These are phyloP conservation scores for Trissolcus japonicus DNA, from an alignment of 2,888 invertebrate species.

Conservation along the genomic window DNA sequence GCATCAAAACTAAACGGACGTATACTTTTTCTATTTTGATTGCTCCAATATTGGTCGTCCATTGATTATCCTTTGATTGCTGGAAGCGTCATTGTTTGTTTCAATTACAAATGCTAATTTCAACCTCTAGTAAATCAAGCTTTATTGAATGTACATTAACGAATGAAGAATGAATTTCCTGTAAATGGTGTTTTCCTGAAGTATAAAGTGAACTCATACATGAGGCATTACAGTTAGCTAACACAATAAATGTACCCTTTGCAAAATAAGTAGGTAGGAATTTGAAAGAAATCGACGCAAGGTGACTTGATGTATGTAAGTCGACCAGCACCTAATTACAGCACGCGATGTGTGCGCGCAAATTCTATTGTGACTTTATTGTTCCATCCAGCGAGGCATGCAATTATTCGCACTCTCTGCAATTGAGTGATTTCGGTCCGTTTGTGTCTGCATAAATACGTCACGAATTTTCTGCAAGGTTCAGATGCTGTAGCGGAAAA, in stretches of 20 bases:
- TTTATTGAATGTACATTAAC: not conserved
- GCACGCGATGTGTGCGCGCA: constrained; percentile 29
- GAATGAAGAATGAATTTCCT: too few relatives aligned
- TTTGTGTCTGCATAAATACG: constrained; percentile 15
- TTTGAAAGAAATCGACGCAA: constrained; percentile 9
- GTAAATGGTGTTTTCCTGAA: too few relatives aligned
- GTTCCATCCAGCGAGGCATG: constrained; percentile 31
- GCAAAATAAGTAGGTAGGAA: constrained; percentile 8
- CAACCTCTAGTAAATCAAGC: not conserved
- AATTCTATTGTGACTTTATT: constrained; percentile 44
- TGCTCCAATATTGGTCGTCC: not conserved
- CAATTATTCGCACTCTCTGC: constrained; percentile 39
- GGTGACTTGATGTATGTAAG: constrained; percentile 36
- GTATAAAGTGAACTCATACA: not conserved
- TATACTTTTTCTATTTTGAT: not conserved
- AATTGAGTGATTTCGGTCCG: constrained; percentile 31
- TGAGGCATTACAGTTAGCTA: constrained; percentile 8
- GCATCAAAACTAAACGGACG: too few relatives aligned
- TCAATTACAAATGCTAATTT: constrained; percentile 4
- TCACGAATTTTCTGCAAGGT: constrained; percentile 4
- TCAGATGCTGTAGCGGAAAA: not conserved
- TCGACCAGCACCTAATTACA: constrained; percentile 33
- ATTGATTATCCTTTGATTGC: not conserved
- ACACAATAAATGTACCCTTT: not conserved
- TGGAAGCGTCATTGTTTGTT: not conserved